Conservation (phyloP, 2,888 invertebrate species). For the Linyphia triangularis region DNA sequence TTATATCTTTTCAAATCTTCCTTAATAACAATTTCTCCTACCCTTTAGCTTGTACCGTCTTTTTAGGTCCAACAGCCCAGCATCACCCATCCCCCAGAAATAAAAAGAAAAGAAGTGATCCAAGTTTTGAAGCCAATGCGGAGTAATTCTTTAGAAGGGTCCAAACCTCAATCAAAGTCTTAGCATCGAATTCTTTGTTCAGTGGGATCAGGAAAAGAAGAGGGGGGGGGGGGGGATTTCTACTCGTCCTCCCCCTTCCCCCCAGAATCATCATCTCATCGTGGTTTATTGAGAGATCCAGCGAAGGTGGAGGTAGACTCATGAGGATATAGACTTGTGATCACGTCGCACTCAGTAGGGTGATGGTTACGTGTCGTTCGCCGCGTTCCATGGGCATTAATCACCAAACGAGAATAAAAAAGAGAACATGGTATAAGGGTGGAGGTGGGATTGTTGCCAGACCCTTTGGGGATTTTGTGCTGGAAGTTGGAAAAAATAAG, state of each 20-base stretch:
- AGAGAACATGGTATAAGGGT: not conserved
- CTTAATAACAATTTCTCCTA: constrained; percentile 32
- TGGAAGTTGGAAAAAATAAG: not conserved
- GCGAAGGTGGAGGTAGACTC: constrained; percentile 10
- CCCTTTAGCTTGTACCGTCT: not conserved
- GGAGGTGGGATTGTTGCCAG: constrained; percentile 31
- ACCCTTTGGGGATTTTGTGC: not conserved
- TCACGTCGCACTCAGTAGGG: constrained; percentile 56
- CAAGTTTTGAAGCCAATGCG: constrained; percentile 34
- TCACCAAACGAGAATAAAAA: constrained; percentile 51
- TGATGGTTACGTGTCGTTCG: constrained; percentile 66
- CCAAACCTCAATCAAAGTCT: constrained; percentile 32
- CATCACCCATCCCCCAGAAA: not conserved
- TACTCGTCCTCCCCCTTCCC: not conserved
- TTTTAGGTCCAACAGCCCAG: not conserved
- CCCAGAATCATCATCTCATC: constrained; percentile 58
- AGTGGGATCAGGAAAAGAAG: not conserved
- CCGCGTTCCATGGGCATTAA: constrained; percentile 60
- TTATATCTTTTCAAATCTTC: constrained; percentile 13
- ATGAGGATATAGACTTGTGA: constrained; percentile 37
- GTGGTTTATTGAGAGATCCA: constrained; percentile 70
- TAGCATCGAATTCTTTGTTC: constrained; percentile 23
- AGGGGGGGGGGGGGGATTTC: not conserved
- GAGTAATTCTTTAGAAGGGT: constrained; percentile 55
- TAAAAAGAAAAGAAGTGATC: constrained; percentile 36